Base-by-base conservation (phyloP, 2,888 invertebrate genomes). In the Diloba caeruleocephala region DNA sequence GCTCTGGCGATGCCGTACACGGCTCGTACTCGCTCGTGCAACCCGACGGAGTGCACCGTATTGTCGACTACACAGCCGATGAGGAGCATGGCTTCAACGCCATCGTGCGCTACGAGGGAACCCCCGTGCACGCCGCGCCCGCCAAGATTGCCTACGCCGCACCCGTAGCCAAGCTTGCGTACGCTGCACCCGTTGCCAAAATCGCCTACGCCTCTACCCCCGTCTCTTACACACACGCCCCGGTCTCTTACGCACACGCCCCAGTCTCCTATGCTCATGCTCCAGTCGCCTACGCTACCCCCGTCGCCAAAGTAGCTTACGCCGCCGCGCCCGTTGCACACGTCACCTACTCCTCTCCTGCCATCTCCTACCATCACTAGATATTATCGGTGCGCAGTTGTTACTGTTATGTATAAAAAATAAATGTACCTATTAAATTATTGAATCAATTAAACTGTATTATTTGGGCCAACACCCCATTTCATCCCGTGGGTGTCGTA, bases 21-120 rank as follows among this genome's bases (percentile, higher is more conserved):
- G 92, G 92, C 50, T 89, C 85, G 38, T 92, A 92, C 84, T 90
- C 92, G 1, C 84, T 92, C 13, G 80, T 92, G 32, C 92, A 93
- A 57, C 90, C 92, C 52, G 92, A 93, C 59, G 92, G 93, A 3
- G 84, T 87, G 33, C 85, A 78, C 69, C 88, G 92, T 59, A 85
- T 91, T 51, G 92, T 92, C 3, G 90, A 91, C 50, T 92, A 92
- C 84, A 85, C 88, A 69, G 78, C 90, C 23, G 91, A 92, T 78
- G 84, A 83, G 49, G 83, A 79, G 53, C 75, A 88, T 70, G 93
- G 92, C 26, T 93, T 92, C 84, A 91, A 89, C 81, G 92, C 92
- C 23, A 68, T 81, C 46, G 92, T 92, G 14, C 86, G 87, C 31
- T 90, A 90, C 70, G 90, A 92, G 65, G 90, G 90, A 7, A 82